Conservation (phyloP, 2,113 vertebrate genomes). For the Ailurus styani region DNA sequence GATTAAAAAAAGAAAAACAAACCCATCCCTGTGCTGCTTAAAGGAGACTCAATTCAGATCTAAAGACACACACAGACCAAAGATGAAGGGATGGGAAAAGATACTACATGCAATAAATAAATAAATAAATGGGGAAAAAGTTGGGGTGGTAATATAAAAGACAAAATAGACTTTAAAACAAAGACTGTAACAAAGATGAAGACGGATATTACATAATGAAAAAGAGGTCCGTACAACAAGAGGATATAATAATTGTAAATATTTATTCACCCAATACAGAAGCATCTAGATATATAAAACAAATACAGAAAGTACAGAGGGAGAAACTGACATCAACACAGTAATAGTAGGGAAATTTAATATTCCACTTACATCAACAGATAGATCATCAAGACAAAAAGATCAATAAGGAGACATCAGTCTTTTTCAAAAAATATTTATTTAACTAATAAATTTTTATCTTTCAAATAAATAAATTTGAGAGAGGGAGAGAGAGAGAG, state of each 20-base stretch:
- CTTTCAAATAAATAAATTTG: too few species aligned
- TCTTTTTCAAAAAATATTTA: neutral
- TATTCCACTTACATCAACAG: neutral
- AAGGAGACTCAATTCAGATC: neutral
- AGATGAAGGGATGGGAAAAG: neutral
- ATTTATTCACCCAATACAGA: neutral
- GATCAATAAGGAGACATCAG: neutral
- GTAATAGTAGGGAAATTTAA: neutral
- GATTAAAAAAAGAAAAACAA: neutral
- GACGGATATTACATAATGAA: neutral
- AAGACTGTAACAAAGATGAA: neutral
- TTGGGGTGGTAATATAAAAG: neutral
- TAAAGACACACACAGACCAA: neutral
- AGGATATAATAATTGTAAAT: neutral
- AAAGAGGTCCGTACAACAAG: neutral
- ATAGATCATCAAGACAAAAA: neutral
- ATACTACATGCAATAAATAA: neutral
- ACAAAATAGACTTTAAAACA: neutral
- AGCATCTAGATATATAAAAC: neutral
- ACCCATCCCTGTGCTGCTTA: neutral
- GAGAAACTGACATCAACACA: neutral
- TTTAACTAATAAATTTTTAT: too few species aligned
- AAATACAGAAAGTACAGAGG: neutral
- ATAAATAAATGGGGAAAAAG: neutral
- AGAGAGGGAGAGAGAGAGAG: neutral